Conservation (phyloP, 2,113 vertebrate species). For the Nibea albiflora region DNA sequence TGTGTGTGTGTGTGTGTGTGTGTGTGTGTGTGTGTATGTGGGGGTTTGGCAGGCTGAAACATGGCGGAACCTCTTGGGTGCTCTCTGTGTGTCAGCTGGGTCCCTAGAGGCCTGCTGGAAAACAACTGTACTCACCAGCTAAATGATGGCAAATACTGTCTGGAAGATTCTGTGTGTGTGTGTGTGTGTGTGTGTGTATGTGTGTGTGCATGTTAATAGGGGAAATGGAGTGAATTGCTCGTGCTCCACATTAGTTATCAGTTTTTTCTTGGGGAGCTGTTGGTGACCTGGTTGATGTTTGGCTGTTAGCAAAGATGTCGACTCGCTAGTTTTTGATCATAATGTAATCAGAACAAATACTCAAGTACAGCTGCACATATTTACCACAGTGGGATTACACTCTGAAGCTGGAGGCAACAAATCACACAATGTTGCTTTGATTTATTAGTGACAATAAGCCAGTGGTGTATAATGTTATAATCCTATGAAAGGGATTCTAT, state of each 20-base stretch:
- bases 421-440: too few species aligned
- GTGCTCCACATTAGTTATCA: conserved; percentile 11
- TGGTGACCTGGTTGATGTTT: too few species aligned
- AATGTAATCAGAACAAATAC: too few species aligned
- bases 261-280: neutral
- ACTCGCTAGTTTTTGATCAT: too few species aligned
- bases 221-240: neutral
- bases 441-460: too few species aligned
- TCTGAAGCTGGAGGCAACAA: too few species aligned
- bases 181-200: conserved; percentile 4
- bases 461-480: too few species aligned
- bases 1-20: conserved; percentile 9
- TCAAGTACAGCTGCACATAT: too few species aligned
- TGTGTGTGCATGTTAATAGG: neutral
- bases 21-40: conserved; percentile 21
- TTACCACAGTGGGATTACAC: too few species aligned
- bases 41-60: conserved; percentile 65
- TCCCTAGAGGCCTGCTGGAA: conserved; percentile 48
- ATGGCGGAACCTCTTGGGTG: conserved; percentile 48
- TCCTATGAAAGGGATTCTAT: too few species aligned
- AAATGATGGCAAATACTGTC: conserved; percentile 65
- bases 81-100: conserved; percentile 59
- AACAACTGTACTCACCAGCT: conserved; percentile 76
- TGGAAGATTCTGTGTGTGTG: conserved; percentile 21
- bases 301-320: too few species aligned